These are phyloP conservation scores for Porites lobata DNA, from an alignment of 92 coral and sea anemone species.

Conservation along the genomic window DNA sequence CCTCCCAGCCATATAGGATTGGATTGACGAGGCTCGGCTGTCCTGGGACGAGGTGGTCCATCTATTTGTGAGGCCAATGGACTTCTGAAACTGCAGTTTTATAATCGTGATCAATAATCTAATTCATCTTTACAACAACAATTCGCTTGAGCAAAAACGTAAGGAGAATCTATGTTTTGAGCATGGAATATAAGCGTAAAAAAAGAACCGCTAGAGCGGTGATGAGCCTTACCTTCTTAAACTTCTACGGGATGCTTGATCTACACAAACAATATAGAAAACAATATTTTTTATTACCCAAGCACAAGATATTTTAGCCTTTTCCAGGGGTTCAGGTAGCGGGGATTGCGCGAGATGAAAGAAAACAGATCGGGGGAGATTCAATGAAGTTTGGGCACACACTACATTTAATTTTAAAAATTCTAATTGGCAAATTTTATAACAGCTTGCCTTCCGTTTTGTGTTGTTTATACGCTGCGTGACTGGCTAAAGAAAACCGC, in stretches of 20 bases:
- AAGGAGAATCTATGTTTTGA: too few relatives aligned
- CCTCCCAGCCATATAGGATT: constrained; percentile 87
- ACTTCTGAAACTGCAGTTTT: constrained; percentile 11
- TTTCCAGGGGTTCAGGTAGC: too few relatives aligned
- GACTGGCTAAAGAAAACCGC: neutral
- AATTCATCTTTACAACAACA: neutral
- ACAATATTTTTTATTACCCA: too few relatives aligned
- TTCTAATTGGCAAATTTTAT: neutral
- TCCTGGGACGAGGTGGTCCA: constrained; percentile 45
- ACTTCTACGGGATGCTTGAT: constrained; percentile 48
- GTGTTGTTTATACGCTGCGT: too few relatives aligned
- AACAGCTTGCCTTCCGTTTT: neutral
- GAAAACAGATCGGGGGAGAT: too few relatives aligned
- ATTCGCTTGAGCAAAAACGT: too few relatives aligned
- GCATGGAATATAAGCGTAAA: too few relatives aligned
- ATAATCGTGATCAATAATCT: neutral
- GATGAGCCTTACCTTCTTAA: constrained; percentile 28
- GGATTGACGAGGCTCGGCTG: constrained; percentile 38
- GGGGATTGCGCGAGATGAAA: too few relatives aligned
- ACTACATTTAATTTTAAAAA: too few relatives aligned
- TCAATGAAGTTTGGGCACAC: too few relatives aligned
- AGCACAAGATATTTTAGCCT: too few relatives aligned
- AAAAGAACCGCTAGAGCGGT: neutral
- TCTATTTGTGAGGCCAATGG: constrained; percentile 23
- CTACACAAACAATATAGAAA: neutral